Base-by-base conservation (phyloP, 2,888 invertebrate species). In the Microplitis manilae region DNA sequence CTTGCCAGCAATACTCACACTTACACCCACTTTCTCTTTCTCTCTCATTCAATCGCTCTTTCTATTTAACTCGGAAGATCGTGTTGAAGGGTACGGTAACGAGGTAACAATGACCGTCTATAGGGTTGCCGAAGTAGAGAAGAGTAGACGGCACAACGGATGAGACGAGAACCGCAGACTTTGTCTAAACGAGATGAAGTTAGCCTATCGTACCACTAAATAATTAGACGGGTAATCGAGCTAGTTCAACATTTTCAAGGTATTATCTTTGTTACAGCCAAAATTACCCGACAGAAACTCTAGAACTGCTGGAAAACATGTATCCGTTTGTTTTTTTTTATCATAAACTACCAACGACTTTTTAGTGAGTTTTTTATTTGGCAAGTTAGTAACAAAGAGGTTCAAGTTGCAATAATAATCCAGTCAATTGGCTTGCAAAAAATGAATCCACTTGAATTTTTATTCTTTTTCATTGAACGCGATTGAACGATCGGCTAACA, bases 211-310 rank as follows among this genome's bases (percentile, higher is more conserved):
- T 83, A 79, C 82, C 82, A 84, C 79, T 84, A 85, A 86, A 87
- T 89, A 89, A 89, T 89, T 89, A 88, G 86, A 85, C 86, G 86
- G 85, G 87, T 88, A 89, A 89, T 89, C 85, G 87, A 86, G 73
- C 64, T 59, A 59, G 50, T 30, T 20, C 70, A 38, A 30, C n/a
- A 72, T 61, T 72, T 72, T 39, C 39, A 5, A 72, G 17, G 61
- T 72, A 62, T 61, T 70, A 70, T 60, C 13, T 50, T 13, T 5
- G 8, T 50, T 50, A 50, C 8, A 50, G 50, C 8, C 13, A 13
- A 8, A 50, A 50, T 2, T 50, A 50, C 50, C 50, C 6, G 50
- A 50, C 50, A 50, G 13, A 50, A 50, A 50, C 13, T 8, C 50
- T 13, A 30, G 2, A 30, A 30, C 30, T 30, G 2, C 30, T 30